A percentile compares a stretch with the other conserved stretches of the same genome.
phyloP scores from a whole-genome alignment of 2,113 vertebrate species.

The Notechis scutatus region DNA sequence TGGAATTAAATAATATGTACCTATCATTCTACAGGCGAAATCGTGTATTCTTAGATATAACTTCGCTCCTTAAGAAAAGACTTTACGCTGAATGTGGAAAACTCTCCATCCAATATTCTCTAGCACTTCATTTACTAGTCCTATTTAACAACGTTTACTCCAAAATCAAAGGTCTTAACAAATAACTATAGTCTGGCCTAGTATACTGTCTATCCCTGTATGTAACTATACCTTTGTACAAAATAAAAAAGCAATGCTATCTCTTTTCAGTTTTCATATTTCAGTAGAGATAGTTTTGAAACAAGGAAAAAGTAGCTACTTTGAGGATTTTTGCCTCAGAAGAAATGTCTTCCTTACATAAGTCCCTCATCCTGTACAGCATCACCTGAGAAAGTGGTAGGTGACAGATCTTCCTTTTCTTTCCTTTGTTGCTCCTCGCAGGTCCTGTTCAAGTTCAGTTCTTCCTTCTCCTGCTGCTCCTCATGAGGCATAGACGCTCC shows the following conservation, averaged over 20 bases:
- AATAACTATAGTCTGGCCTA: neutral
- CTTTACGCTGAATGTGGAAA: neutral
- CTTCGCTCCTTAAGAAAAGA: neutral
- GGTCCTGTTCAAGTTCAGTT: neutral
- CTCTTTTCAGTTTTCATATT: constrained; percentile 16
- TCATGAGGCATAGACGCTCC: neutral
- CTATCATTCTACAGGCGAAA: neutral
- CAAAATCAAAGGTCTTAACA: neutral
- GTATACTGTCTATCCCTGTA: constrained; percentile 10
- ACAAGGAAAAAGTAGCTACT: neutral
- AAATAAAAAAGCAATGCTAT: constrained; percentile 6
- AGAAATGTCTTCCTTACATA: neutral
- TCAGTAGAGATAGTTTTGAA: constrained; percentile 1
- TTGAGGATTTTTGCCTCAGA: neutral
- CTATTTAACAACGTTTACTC: neutral
- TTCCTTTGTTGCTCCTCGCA: neutral
- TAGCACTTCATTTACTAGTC: neutral
- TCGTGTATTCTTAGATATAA: neutral
- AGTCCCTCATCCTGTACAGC: neutral
- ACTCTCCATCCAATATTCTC: neutral
- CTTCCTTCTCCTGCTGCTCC: neutral
- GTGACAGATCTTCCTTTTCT: neutral
- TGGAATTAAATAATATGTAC: neutral
- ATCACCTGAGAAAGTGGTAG: neutral
- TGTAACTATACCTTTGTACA: neutral